Evolutionary conservation across 2,888 invertebrate genomes (phyloP).

Genomic region (Drosophila sordidula): DNA sequence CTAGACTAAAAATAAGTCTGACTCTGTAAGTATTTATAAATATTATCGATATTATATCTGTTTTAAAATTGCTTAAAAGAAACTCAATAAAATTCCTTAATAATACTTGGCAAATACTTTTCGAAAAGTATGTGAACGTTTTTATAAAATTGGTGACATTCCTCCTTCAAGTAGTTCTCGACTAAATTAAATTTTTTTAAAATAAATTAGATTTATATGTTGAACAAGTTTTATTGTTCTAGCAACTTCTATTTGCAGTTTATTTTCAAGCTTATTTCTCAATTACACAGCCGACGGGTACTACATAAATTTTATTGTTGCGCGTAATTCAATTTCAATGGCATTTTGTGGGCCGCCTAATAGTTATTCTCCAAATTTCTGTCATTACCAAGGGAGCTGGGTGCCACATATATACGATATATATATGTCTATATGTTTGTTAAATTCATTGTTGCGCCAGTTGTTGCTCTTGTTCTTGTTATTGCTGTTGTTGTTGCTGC

Average conservation of each 20-base stretch:
- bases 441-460: slow-evolving; percentile 37
- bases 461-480: slow-evolving; percentile 39
- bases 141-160: not conserved
- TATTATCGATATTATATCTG: no score
- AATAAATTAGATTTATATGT: not conserved
- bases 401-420: slow-evolving; percentile 9
- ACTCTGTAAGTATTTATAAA: no score
- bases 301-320: slow-evolving; percentile 17
- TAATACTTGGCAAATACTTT: no score
- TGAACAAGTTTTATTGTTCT: not conserved
- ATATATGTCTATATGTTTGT: slow-evolving; percentile 2
- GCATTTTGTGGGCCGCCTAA: slow-evolving; percentile 23
- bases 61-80: no score
- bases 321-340: slow-evolving; percentile 49
- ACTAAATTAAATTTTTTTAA: not conserved
- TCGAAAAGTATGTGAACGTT: no score
- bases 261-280: slow-evolving; percentile 6
- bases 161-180: not conserved
- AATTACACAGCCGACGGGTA: slow-evolving; percentile 15
- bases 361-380: slow-evolving; percentile 31
- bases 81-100: no score
- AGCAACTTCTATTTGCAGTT: slow-evolving; percentile 1
- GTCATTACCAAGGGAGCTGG: slow-evolving; percentile 42
- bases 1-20: no score
- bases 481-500: not conserved